These are phyloP conservation scores for Macropodus opercularis DNA, from an alignment of 2,797 vertebrate species.

Conservation along the genomic window DNA sequence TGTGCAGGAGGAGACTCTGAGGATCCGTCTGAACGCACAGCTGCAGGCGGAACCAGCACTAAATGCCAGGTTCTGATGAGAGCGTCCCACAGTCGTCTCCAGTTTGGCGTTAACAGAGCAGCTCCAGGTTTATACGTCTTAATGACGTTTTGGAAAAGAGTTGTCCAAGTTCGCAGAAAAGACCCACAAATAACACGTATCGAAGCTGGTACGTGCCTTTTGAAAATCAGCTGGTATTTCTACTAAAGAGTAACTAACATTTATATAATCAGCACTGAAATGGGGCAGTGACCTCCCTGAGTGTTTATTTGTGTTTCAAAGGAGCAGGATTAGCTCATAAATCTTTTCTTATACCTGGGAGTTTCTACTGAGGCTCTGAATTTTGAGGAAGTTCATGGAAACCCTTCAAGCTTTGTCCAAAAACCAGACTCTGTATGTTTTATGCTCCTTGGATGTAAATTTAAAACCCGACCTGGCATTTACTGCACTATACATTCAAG, in stretches of 20 bases:
- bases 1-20: neutral
- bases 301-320: constrained; percentile 63
- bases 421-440: constrained; percentile 27
- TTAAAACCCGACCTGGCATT: constrained; percentile 27
- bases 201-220: constrained; percentile 56
- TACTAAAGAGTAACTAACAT: constrained; percentile 48
- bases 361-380: constrained; percentile 26
- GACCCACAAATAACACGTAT: constrained; percentile 54
- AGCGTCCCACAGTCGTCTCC: constrained; percentile 34
- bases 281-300: constrained; percentile 31
- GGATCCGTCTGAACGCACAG: constrained; percentile 11
- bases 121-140: constrained; percentile 44
- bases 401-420: constrained; percentile 33
- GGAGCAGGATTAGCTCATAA: constrained; percentile 36
- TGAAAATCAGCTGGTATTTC: constrained; percentile 49
- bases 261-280: constrained; percentile 52
- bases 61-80: constrained; percentile 20
- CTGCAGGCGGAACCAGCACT: constrained; percentile 3
- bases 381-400: constrained; percentile 29
- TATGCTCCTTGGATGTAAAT: constrained; percentile 28
- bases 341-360: constrained; percentile 19
- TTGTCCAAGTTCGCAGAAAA: constrained; percentile 35
- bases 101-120: constrained; percentile 28
- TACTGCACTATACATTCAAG: constrained; percentile 2
- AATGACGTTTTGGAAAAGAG: constrained; percentile 40